Conservation (phyloP, 2,113 vertebrate species). For the Parotia lawesii region DNA sequence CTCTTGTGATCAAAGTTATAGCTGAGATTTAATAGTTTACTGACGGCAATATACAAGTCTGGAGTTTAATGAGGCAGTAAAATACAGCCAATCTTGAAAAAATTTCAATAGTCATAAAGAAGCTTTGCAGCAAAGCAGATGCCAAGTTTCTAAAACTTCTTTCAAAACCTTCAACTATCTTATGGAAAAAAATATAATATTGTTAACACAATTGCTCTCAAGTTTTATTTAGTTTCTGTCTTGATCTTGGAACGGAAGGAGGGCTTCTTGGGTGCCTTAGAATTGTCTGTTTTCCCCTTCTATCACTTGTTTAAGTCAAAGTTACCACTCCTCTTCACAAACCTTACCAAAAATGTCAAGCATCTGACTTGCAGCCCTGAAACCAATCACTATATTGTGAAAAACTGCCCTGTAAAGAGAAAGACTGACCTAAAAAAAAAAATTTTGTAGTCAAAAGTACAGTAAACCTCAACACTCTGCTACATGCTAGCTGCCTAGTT, state of each 20-base stretch:
- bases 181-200: neutral
- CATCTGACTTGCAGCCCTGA: neutral
- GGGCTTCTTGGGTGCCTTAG: neutral
- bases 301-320: neutral
- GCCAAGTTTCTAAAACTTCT: neutral
- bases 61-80: neutral
- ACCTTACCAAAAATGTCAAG: neutral
- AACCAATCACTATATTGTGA: neutral
- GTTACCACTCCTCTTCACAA: neutral
- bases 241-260: neutral
- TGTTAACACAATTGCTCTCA: neutral
- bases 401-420: neutral
- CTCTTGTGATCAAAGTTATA: neutral
- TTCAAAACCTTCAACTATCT: neutral
- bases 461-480: neutral
- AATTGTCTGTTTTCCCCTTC: neutral
- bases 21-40: neutral
- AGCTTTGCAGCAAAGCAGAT: neutral
- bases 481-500: neutral
- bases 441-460: neutral
- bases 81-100: neutral
- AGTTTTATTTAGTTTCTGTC: neutral
- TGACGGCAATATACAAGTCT: neutral
- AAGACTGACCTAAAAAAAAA: neutral
- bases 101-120: neutral